Conservation (phyloP, 2,113 vertebrate species). For the Thomomys bottae region DNA sequence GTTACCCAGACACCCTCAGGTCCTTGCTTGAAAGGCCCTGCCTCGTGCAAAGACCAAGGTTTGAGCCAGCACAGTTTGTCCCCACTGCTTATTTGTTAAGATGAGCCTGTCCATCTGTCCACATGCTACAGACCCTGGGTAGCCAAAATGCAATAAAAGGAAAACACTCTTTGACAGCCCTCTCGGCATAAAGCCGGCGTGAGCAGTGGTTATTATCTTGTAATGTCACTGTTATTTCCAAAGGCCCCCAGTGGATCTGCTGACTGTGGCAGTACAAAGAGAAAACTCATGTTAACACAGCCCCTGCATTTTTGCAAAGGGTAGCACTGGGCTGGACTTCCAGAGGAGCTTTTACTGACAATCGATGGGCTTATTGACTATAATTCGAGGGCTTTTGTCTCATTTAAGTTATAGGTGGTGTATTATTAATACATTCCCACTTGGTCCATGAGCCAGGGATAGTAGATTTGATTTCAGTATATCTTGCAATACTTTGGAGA, state of each 20-base stretch:
- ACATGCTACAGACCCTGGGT: slow-evolving; percentile 38
- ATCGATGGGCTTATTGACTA: slow-evolving; percentile 5
- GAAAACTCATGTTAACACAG: slow-evolving; percentile 45
- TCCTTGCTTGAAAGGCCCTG: slow-evolving; percentile 48
- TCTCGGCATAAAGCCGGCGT: slow-evolving; percentile 4
- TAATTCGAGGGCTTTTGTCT: not conserved
- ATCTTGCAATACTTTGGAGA: not conserved
- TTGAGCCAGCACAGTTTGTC: slow-evolving; percentile 46
- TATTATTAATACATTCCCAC: slow-evolving; percentile 65
- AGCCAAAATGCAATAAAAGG: slow-evolving; percentile 68
- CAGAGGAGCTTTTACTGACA: slow-evolving; percentile 55
- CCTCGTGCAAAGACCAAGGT: slow-evolving; percentile 42
- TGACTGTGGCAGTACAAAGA: slow-evolving; percentile 54
- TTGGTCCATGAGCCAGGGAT: not conserved
- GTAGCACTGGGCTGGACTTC: not conserved
- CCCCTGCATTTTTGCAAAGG: slow-evolving; percentile 15
- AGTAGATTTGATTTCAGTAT: not conserved
- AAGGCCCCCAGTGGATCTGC: slow-evolving; percentile 36
- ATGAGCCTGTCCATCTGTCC: slow-evolving; percentile 71
- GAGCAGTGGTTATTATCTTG: slow-evolving; percentile 65
- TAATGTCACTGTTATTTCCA: slow-evolving; percentile 72
- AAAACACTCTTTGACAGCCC: slow-evolving; percentile 62
- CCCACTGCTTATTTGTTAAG: slow-evolving; percentile 56
- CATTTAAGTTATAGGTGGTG: slow-evolving; percentile 29
- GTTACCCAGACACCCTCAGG: slow-evolving; percentile 26